Conservation (phyloP, 2,888 invertebrate genomes). For the Torymus aiolomorphi region DNA sequence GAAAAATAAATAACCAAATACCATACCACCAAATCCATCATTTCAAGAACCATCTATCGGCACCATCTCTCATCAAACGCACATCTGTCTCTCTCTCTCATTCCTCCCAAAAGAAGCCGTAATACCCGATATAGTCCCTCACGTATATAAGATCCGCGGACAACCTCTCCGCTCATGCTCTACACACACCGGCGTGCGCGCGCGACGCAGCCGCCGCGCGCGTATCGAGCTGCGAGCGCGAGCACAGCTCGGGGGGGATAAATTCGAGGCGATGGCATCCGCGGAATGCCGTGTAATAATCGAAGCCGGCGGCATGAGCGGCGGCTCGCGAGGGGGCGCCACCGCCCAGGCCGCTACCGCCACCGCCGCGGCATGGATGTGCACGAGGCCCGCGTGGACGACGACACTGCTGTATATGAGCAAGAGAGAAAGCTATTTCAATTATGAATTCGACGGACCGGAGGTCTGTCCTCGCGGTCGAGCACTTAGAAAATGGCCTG, state of each 20-base stretch:
- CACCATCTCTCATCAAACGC: no score
- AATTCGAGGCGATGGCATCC: conserved; percentile 68
- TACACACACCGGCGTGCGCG: no score
- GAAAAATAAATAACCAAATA: no score
- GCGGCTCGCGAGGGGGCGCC: conserved; percentile 70
- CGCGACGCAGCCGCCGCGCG: neutral
- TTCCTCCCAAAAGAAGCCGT: no score
- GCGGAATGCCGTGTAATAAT: conserved; percentile 75
- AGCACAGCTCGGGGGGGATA: conserved; percentile 23
- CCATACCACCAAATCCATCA: no score
- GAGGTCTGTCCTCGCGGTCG: neutral
- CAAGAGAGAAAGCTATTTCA: conserved; percentile 33
- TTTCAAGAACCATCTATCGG: no score
- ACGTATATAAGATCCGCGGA: no score
- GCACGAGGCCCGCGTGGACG: no score
- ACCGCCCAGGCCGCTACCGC: conserved; percentile 65
- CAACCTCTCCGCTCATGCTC: no score
- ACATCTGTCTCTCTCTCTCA: no score
- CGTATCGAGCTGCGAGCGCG: conserved; percentile 27
- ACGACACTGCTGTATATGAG: neutral
- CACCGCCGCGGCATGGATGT: neutral
- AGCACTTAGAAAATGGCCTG: neutral
- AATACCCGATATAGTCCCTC: no score
- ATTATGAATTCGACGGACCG: conserved; percentile 50
- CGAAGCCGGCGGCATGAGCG: conserved; percentile 67